phyloP scores from a whole-genome alignment of 2,113 vertebrate species.

The Ictalurus furcatus region DNA sequence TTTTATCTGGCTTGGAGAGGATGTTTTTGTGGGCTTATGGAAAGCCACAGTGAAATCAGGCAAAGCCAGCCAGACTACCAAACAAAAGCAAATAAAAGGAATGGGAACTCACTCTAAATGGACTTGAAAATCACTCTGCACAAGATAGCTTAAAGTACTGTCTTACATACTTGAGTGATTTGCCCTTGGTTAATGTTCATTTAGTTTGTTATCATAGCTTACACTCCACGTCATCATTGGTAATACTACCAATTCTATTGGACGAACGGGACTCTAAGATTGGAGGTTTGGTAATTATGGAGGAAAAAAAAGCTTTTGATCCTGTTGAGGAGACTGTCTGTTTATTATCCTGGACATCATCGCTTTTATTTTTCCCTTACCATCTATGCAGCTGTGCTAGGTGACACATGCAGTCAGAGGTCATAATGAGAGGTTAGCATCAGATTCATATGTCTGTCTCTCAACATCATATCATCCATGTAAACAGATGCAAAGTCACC shows the following conservation, averaged over 20 bases:
- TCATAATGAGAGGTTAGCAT: background rate
- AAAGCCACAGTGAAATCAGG: slow-evolving; percentile 48
- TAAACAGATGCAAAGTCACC: slow-evolving; percentile 18
- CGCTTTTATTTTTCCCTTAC: slow-evolving; percentile 37
- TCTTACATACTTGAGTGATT: slow-evolving; percentile 22
- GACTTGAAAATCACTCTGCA: slow-evolving; percentile 38
- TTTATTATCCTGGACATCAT: slow-evolving; percentile 51
- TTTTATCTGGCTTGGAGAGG: slow-evolving; percentile 49
- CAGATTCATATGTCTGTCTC: background rate
- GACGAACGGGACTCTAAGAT: slow-evolving; percentile 1
- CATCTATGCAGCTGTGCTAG: slow-evolving; percentile 58
- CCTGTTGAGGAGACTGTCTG: slow-evolving; percentile 71
- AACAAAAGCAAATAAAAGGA: slow-evolving; percentile 45
- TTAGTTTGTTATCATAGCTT: slow-evolving; percentile 25
- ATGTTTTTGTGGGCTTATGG: slow-evolving; percentile 38
- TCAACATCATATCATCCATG: slow-evolving; percentile 7
- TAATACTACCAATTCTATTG: slow-evolving; percentile 23
- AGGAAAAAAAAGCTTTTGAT: slow-evolving; percentile 37
- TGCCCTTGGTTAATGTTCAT: slow-evolving; percentile 13
- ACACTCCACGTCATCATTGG: slow-evolving; percentile 1
- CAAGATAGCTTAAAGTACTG: slow-evolving; percentile 7
- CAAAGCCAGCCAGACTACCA: slow-evolving; percentile 45
- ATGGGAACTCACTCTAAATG: slow-evolving; percentile 33
- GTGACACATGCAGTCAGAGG: slow-evolving; percentile 9
- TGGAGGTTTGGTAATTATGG: slow-evolving; percentile 17